phyloP scores from a whole-genome alignment of 1,140 invertebrate genomes.

The Vollenhovia emeryi region DNA sequence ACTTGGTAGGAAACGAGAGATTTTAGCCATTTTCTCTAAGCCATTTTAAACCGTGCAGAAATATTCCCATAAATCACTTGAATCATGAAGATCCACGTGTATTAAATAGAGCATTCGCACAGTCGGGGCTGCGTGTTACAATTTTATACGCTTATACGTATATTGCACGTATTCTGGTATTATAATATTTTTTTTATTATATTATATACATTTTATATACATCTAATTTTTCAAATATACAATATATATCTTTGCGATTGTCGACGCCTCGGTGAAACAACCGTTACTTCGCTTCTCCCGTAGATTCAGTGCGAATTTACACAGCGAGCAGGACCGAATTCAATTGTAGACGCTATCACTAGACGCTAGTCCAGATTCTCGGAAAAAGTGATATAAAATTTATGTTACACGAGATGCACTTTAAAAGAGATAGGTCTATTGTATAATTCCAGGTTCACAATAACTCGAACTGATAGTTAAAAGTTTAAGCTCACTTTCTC shows the following conservation, averaged over 20 bases:
- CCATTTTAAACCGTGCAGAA: not conserved
- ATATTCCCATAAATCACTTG: not conserved
- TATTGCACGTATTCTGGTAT: not conserved
- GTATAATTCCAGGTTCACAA: not conserved
- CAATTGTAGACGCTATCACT: not conserved
- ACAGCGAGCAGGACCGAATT: not conserved
- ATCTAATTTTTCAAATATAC: not conserved
- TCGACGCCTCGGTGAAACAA: not conserved
- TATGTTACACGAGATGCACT: not conserved
- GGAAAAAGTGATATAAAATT: not conserved
- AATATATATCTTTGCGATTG: not conserved
- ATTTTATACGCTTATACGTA: not conserved
- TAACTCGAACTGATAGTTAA: not conserved
- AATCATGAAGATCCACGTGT: not conserved
- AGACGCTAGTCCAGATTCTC: not conserved
- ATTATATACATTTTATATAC: not conserved
- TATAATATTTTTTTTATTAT: not conserved
- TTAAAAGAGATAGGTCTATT: not conserved
- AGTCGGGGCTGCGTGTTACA: not conserved
- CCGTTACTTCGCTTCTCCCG: not conserved
- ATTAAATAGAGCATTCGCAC: not conserved
- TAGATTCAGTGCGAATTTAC: not conserved
- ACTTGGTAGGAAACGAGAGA: not conserved
- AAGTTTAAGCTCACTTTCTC: not conserved
- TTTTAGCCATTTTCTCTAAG: not conserved